phyloP scores from a whole-genome alignment of 2,113 vertebrate genomes.

The Plecotus auritus region DNA sequence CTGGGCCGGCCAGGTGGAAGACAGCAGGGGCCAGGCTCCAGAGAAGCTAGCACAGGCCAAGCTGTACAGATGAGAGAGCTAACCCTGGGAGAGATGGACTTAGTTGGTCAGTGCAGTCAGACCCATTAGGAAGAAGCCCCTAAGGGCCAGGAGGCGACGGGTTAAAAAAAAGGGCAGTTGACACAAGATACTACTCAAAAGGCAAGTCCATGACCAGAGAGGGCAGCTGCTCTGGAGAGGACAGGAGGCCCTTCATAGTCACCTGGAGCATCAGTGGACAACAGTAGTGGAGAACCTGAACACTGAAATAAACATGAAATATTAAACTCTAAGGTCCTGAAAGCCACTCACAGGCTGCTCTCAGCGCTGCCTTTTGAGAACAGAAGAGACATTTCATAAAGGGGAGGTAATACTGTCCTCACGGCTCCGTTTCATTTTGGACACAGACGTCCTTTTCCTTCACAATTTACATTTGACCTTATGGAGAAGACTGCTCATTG shows the following conservation, averaged over 20 bases:
- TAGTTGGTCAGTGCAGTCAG: not conserved
- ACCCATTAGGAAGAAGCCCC: not conserved
- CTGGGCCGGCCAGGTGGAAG: not conserved
- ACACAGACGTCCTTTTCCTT: not conserved
- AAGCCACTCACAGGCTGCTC: not conserved
- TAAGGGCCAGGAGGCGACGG: no score
- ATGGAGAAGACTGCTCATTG: not conserved
- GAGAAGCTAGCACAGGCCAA: not conserved
- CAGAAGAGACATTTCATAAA: not conserved
- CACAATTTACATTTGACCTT: no score
- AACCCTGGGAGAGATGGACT: no score
- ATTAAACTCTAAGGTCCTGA: not conserved
- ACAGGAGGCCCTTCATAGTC: not conserved
- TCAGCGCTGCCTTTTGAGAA: accelerated
- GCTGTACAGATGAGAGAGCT: no score
- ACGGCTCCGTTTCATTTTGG: no score
- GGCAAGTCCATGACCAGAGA: not conserved
- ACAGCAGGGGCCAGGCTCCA: not conserved
- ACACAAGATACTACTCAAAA: no score
- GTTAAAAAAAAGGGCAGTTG: no score
- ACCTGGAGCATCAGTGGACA: accelerated
- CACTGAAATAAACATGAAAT: not conserved
- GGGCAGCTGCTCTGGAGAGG: not conserved
- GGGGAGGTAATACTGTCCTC: not conserved
- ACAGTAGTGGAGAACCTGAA: no score